Percentiles rank a stretch among this genome's conserved stretches.
These are phyloP conservation scores for Lycorma delicatula DNA, from an alignment of 1,140 invertebrate species.

Conservation along the genomic window DNA sequence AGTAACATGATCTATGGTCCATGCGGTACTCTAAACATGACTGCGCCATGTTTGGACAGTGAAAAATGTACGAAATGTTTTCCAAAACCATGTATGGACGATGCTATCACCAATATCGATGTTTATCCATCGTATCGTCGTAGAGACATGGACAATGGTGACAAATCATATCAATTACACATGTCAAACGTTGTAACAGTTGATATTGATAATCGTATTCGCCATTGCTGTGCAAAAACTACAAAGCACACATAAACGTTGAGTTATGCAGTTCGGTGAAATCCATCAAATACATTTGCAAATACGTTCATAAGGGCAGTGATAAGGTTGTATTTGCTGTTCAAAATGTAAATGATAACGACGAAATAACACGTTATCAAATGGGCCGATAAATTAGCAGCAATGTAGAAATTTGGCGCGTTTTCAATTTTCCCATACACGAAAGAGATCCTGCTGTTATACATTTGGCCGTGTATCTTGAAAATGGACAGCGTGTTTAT, in stretches of 20 bases:
- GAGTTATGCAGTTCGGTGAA: conserved; percentile 37
- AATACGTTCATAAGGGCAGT: conserved; percentile 40
- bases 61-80: conserved; percentile 41
- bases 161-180: conserved; percentile 11
- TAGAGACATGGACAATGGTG: conserved; percentile 16
- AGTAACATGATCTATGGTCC: conserved; percentile 47
- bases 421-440: conserved; percentile 35
- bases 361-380: conserved; percentile 15
- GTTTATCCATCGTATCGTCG: conserved; percentile 37
- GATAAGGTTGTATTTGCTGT: conserved; percentile 36
- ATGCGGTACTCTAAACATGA: conserved; percentile 40
- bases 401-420: conserved; percentile 38
- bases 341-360: neutral
- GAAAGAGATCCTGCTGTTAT: conserved; percentile 34
- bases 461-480: conserved; percentile 35
- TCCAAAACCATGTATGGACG: conserved; percentile 30
- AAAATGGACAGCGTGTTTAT: conserved; percentile 36
- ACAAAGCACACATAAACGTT: conserved; percentile 36
- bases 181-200: neutral
- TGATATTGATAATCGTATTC: conserved; percentile 34
- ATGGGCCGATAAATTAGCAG: conserved; percentile 38
- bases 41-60: conserved; percentile 42
- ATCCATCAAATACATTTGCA: conserved; percentile 35
- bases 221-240: conserved; percentile 33
- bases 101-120: conserved; percentile 31